Base-by-base conservation (phyloP, 2,113 vertebrate genomes). In the Chrysochloris asiatica region DNA sequence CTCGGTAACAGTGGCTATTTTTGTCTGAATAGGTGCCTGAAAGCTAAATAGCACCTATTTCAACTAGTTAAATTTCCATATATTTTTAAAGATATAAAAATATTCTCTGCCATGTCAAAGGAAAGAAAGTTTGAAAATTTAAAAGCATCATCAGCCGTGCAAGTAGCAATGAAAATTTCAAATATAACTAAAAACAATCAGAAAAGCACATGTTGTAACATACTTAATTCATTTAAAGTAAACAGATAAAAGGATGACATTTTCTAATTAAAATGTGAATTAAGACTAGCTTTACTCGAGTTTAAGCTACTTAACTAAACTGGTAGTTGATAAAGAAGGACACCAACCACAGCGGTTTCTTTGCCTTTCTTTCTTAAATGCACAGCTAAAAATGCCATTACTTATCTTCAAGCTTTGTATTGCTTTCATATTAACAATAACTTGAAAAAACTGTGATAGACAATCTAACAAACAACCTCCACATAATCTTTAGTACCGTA, bases 41-140 rank as follows among this genome's bases (percentile, higher is more conserved):
- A 89, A 63, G 52, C 52, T 90, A 92, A 93, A 45, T 4, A 92
- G 16, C 36, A 36, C 80, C 82, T 89, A 82, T 6, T 87, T 90
- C 45, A 91, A 78, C 28, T 86, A 84, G 47, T 73, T 85, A 85
- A 72, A 90, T 86, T 54, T 36, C 71, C 54, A 50, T 21, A 1
- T 36, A 56, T 78, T 89, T 78, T 72, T 67, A 92, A 93, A 85
- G 41, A 80, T 41, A 52, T 1, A 33, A 92, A 89, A 83, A 76
- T 80, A 81, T 69, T 90, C 33, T 86, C 67, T 86, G 14, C 8
- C 59, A 75, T 87, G 48, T 48, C 73, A 94, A 89, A 81, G 24
- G n/a, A 86, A 82, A 91, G 8, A 16, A 72, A 91, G 38, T 77
- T 16, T 1, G 16, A 84, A 59, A 56, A 33, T 56, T 52, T 82